Conservation (phyloP, 2,113 vertebrate genomes). For the Chinchilla lanigera region DNA sequence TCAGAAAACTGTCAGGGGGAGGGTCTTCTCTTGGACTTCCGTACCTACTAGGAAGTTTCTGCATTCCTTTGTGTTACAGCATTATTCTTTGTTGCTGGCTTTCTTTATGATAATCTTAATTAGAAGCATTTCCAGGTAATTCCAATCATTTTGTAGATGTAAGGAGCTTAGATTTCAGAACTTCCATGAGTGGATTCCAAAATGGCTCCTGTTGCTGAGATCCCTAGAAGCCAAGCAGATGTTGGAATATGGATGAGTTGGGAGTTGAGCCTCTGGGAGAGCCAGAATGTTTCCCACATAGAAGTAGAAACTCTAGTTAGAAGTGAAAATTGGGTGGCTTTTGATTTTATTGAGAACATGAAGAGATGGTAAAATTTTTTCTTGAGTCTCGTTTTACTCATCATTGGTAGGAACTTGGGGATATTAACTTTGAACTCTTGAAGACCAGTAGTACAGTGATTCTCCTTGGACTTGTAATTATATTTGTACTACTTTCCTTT, state of each 20-base stretch:
- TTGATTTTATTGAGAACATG: conserved; percentile 42
- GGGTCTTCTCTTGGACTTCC: not conserved
- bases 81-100: conserved; percentile 27
- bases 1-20: not conserved
- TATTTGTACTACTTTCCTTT: not conserved
- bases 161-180: conserved; percentile 62
- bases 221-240: not conserved
- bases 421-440: conserved; percentile 3
- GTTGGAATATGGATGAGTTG: not conserved
- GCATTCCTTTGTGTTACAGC: not conserved
- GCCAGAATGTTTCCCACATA: not conserved
- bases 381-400: not conserved
- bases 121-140: conserved; percentile 57
- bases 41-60: not conserved
- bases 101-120: conserved; percentile 37
- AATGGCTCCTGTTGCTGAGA: conserved; percentile 13
- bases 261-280: not conserved
- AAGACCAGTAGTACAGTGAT: not conserved
- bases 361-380: not conserved
- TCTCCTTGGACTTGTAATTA: not conserved
- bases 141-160: conserved; percentile 11
- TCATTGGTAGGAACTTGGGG: not conserved
- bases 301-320: conserved; percentile 22
- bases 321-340: conserved; percentile 36
- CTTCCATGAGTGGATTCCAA: conserved; percentile 39